Base-by-base conservation (phyloP, 2,113 vertebrate genomes). In the Pachycephala philippinensis region DNA sequence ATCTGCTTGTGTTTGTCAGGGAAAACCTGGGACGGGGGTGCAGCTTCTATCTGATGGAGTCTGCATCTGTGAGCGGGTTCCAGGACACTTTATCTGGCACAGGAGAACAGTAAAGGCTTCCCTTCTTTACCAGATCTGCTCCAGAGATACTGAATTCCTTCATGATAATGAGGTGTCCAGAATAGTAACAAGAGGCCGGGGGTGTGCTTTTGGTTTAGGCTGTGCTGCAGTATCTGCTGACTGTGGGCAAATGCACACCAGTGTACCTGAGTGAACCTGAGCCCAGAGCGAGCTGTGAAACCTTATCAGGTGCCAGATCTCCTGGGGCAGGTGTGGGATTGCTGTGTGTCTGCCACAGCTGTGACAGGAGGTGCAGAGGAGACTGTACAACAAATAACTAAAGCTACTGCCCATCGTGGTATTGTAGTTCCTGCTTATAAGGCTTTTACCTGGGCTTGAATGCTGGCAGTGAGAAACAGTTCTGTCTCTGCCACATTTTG, bases 151-250 rank as follows among this genome's bases (percentile, higher is more conserved):
- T 53, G 40, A 96, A 95, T 95, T 97, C 89, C 92, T 94, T 54
- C 65, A 88, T 47, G 84, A 92, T 96, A 94, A 97, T 84, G 96
- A 97, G 92, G 90, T 96, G 93, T 95, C 87, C 76, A 68, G 91
- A 94, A 95, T 42, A 97, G 85, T 78, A 95, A 95, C 84, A 95
- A 88, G 88, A 83, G 78, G 69, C 93, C 54, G 56, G 64, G 85
- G 71, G 27, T 24, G 33, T 87, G 65, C 45, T 82, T 71, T 93
- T 70, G 76, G 90, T 81, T 92, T 39, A 53, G 49, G 4, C 40
- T 77, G 30, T 27, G 40, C 86, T 79, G 81, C n/a, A 88, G 66
- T 60, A 80, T 89, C 78, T 95, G 83, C 85, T 96, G 86, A 64
- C 70, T 92, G 60, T 13, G 88, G 64, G 50, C 53, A 84, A 90